Percentiles rank a stretch among this genome's conserved stretches.
Conservation (phyloP, 2,888 invertebrate species). For the Dynastes tityus region DNA sequence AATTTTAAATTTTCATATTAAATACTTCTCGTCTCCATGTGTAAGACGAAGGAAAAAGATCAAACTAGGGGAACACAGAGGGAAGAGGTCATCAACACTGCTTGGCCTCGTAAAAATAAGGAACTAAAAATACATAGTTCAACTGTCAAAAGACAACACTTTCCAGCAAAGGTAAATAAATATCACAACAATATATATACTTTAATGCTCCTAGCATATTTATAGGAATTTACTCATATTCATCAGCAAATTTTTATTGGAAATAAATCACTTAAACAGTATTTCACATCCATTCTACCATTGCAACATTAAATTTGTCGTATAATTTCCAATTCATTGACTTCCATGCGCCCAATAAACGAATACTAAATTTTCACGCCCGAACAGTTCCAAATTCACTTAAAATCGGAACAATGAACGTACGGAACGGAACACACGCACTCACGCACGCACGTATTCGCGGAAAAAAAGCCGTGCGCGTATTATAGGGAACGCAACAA, state of each 20-base stretch:
- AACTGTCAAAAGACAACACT: no score
- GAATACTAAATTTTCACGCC: conserved; percentile 25
- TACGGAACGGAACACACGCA: conserved; percentile 2
- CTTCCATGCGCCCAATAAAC: conserved; percentile 10
- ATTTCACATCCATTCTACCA: background rate
- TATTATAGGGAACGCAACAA: conserved; percentile 6
- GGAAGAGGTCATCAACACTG: no score
- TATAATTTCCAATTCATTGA: conserved; percentile 31
- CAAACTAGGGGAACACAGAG: no score
- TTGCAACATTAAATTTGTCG: conserved; percentile 19
- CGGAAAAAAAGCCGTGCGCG: background rate
- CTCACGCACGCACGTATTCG: background rate
- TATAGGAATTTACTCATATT: no score
- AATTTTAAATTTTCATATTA: no score
- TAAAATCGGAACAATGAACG: conserved; percentile 32
- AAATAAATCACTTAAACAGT: background rate
- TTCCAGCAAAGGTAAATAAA: no score
- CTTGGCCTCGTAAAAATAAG: no score
- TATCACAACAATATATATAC: no score
- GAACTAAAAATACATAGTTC: no score
- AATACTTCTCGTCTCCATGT: no score
- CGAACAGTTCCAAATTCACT: conserved; percentile 13
- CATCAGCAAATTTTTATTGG: background rate
- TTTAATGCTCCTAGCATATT: no score
- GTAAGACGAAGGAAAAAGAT: no score